phyloP scores from a whole-genome alignment of 1,140 invertebrate species.

The Lordiphosa clarofinis region DNA sequence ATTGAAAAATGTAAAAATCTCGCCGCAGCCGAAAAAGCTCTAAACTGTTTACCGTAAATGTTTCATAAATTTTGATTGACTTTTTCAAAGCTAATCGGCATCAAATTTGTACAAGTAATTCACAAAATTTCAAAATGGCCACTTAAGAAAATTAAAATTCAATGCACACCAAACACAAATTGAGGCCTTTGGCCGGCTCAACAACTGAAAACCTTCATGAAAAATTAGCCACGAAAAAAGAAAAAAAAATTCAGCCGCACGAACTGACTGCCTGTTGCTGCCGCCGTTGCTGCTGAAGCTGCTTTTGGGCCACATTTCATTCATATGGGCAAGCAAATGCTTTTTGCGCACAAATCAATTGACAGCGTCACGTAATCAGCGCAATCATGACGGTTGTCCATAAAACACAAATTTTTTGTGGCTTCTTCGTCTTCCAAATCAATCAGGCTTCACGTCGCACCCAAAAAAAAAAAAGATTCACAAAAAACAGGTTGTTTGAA shows the following conservation, averaged over 20 bases:
- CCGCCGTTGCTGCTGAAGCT: slow-evolving; percentile 24
- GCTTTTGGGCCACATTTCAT: slow-evolving; percentile 54
- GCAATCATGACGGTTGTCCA: slow-evolving; percentile 55
- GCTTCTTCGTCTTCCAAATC: slow-evolving; percentile 29
- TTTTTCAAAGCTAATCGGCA: slow-evolving; percentile 14
- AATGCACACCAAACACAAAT: slow-evolving; percentile 62
- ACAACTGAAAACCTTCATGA: slow-evolving; percentile 72
- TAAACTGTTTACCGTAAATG: too few species aligned
- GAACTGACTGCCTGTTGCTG: slow-evolving; percentile 29
- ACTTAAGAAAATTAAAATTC: slow-evolving; percentile 55
- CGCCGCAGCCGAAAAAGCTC: too few species aligned
- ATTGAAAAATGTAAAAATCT: too few species aligned
- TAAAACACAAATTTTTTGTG: slow-evolving; percentile 21
- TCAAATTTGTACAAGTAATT: slow-evolving; percentile 30
- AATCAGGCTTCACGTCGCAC: slow-evolving; percentile 49
- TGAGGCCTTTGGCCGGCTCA: slow-evolving; percentile 67
- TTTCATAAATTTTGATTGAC: not conserved
- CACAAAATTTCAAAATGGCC: slow-evolving; percentile 52
- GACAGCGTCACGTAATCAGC: slow-evolving; percentile 73
- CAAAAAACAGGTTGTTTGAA: too few species aligned
- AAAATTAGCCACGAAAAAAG: slow-evolving; percentile 64
- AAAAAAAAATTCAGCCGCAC: slow-evolving; percentile 37
- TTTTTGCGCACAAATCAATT: slow-evolving; percentile 63
- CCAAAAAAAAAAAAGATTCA: slow-evolving; percentile 13
- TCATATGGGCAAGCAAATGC: slow-evolving; percentile 50